These are phyloP conservation scores for Acanthacorydalis orientalis DNA, from an alignment of 2,888 invertebrate genomes.

Conservation along the genomic window DNA sequence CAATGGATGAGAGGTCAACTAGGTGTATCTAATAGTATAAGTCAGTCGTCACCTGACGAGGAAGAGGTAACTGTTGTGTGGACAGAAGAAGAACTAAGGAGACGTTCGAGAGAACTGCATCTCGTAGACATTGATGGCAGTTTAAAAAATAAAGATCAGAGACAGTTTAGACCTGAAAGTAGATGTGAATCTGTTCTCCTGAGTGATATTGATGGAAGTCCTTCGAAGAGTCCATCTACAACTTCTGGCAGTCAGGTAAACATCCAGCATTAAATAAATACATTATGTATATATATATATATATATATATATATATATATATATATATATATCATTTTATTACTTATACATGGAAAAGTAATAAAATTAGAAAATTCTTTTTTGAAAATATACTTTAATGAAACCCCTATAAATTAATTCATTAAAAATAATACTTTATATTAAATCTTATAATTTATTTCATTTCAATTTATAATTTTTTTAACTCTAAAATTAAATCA, in stretches of 20 bases:
- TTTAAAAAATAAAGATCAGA: slow-evolving; percentile 12
- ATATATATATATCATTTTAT: neutral
- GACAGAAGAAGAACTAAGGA: slow-evolving; percentile 55
- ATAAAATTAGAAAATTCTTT: no score
- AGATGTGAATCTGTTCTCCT: slow-evolving; percentile 28
- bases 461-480: no score
- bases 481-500: no score
- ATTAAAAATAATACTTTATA: no score
- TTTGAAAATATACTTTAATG: no score
- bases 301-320: neutral
- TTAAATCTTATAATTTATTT: no score
- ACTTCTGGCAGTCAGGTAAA: slow-evolving; percentile 64
- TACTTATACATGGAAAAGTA: no score
- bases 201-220: slow-evolving; percentile 44
- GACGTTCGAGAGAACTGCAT: slow-evolving; percentile 51
- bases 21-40: slow-evolving; percentile 21
- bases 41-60: slow-evolving; percentile 21
- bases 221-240: slow-evolving; percentile 45
- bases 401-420: no score
- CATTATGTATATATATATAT: neutral
- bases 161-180: slow-evolving; percentile 18
- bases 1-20: slow-evolving; percentile 68
- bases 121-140: slow-evolving; percentile 30
- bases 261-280: neutral
- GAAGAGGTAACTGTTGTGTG: slow-evolving; percentile 46